phyloP scores from a whole-genome alignment of 2,797 vertebrate genomes.

The Darevskia nairensis region DNA sequence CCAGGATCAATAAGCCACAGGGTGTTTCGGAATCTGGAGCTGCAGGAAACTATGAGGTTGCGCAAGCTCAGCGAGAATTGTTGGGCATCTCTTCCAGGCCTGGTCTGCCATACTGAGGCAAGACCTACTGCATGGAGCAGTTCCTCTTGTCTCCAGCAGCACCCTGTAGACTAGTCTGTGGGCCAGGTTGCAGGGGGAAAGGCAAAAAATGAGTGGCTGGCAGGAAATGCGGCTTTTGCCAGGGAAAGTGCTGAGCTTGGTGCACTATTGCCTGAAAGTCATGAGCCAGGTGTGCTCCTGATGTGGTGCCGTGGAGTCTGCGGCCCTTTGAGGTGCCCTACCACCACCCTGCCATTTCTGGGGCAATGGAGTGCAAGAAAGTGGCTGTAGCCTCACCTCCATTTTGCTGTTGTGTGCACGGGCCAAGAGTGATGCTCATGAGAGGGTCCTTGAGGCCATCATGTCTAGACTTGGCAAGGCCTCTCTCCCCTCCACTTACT shows the following conservation, averaged over 20 bases:
- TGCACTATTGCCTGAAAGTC: too few species aligned
- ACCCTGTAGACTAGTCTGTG: neutral
- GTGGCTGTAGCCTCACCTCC: neutral
- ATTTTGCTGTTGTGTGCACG: too few species aligned
- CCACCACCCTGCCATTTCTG: neutral
- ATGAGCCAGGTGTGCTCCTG: too few species aligned
- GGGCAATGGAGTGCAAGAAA: neutral
- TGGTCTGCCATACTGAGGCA: neutral
- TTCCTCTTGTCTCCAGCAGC: neutral
- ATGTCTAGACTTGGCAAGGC: neutral
- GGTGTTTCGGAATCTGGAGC: conserved; percentile 72
- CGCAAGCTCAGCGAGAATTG: neutral
- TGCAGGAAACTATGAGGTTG: conserved; percentile 29
- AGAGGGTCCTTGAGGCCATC: too few species aligned
- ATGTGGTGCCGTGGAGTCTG: neutral
- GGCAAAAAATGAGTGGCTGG: neutral
- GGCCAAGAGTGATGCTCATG: too few species aligned
- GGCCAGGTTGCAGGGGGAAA: neutral
- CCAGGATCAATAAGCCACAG: conserved; percentile 71
- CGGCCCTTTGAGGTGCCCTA: neutral
- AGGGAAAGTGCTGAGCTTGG: too few species aligned
- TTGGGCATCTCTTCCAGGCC: neutral
- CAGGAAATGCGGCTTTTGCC: neutral
- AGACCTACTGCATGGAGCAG: neutral
- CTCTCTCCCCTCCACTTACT: neutral